phyloP scores from a whole-genome alignment of 2,113 vertebrate species.

The Indri indri region DNA sequence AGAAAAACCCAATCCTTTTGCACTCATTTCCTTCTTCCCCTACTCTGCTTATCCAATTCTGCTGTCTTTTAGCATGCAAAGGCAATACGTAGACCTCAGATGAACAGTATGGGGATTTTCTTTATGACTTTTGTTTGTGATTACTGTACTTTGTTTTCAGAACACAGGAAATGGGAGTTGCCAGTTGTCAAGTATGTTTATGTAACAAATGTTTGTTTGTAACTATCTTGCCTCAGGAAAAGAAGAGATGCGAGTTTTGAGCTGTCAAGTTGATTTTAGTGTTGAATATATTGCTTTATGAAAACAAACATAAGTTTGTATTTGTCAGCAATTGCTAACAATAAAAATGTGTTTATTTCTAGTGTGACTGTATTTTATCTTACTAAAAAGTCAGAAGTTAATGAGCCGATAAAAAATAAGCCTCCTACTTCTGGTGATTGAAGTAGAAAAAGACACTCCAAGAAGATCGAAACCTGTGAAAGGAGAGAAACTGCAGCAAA shows the following conservation, averaged over 20 bases:
- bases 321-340: conserved; percentile 30
- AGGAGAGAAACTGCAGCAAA: neutral
- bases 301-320: conserved; percentile 2
- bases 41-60: neutral
- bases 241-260: neutral
- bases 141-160: neutral
- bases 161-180: neutral
- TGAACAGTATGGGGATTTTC: neutral
- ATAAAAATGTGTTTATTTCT: conserved; percentile 5
- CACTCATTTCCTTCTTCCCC: neutral
- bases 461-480: neutral
- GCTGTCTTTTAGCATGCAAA: neutral
- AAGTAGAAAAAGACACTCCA: neutral
- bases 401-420: conserved; percentile 22
- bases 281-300: conserved; percentile 14
- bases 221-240: conserved; percentile 23
- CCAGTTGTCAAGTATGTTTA: conserved; percentile 29
- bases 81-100: neutral
- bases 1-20: neutral
- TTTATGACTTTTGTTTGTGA: neutral
- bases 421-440: neutral
- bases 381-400: conserved; percentile 32
- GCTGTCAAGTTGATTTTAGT: conserved; percentile 31
- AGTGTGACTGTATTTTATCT: neutral
- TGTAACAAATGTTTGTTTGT: conserved; percentile 10